Conservation (phyloP, 2,888 invertebrate genomes). For the Leptothorax acervorum region DNA sequence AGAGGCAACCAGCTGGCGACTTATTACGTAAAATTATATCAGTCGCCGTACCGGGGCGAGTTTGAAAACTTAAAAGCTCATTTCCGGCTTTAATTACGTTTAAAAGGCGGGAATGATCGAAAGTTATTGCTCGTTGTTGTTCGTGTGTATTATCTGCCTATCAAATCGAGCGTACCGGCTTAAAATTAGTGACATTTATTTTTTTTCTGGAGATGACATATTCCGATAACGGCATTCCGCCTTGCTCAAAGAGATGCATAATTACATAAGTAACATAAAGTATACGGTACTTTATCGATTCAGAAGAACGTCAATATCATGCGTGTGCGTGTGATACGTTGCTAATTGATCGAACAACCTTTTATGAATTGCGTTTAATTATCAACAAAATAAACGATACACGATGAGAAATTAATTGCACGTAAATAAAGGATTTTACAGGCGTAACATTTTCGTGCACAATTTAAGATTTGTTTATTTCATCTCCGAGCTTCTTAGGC, state of each 20-base stretch:
- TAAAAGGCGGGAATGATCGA: not conserved
- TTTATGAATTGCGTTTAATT: not conserved
- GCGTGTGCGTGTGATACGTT: not conserved
- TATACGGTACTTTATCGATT: conserved; percentile 17
- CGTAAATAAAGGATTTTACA: not conserved
- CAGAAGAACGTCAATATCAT: not conserved
- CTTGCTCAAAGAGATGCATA: conserved; percentile 11
- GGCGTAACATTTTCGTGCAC: not conserved
- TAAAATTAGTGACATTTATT: conserved; percentile 22
- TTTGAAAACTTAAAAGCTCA: not conserved
- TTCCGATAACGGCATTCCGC: conserved; percentile 8
- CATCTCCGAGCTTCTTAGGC: not conserved
- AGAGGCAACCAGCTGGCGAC: conserved; percentile 22
- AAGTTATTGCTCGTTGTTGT: not conserved
- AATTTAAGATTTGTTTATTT: not conserved
- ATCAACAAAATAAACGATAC: not conserved
- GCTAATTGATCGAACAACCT: not conserved
- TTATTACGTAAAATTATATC: conserved; percentile 56
- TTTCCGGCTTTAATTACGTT: not conserved
- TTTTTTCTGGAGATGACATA: not conserved
- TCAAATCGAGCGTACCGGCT: not conserved
- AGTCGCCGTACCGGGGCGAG: not conserved
- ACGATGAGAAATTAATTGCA: not conserved
- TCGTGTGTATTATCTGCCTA: not conserved
- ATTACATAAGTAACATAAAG: conserved; percentile 1